A percentile compares a stretch with the other conserved stretches of the same genome.
phyloP scores from a whole-genome alignment of 2,888 invertebrate genomes.

The Glyphotaelius pellucidus region DNA sequence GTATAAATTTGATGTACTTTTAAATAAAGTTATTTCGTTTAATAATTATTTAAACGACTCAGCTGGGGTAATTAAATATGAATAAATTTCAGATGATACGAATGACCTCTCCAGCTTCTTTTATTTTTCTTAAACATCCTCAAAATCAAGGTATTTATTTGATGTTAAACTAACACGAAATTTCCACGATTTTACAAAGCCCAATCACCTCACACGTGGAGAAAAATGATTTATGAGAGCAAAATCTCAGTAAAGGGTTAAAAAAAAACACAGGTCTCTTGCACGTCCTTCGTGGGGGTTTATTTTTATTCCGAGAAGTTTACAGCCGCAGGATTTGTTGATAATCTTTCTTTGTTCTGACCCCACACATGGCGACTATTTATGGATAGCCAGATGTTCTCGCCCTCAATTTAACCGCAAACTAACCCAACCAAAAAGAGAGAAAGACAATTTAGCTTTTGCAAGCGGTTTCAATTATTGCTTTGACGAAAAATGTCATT shows the following conservation, averaged over 20 bases:
- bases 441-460: not conserved
- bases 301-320: constrained; percentile 17
- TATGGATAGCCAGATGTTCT: constrained; percentile 16
- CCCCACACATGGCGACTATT: constrained; percentile 36
- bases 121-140: not conserved
- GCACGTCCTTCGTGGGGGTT: not conserved
- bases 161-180: not conserved
- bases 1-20: not conserved
- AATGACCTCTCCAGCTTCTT: too few relatives aligned
- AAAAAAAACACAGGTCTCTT: not conserved
- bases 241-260: not conserved
- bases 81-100: not conserved
- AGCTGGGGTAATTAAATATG: not conserved
- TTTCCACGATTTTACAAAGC: not conserved
- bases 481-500: not conserved
- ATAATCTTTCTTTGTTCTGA: constrained; percentile 14
- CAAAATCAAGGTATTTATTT: not conserved
- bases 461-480: not conserved
- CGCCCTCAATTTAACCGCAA: not conserved
- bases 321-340: constrained; percentile 6
- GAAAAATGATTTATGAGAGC: not conserved
- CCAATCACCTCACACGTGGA: not conserved
- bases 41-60: not conserved
- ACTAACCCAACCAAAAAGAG: not conserved
- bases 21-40: too few relatives aligned